Base-by-base conservation (phyloP, 2,113 vertebrate genomes). In the Pterophyllum scalare region DNA sequence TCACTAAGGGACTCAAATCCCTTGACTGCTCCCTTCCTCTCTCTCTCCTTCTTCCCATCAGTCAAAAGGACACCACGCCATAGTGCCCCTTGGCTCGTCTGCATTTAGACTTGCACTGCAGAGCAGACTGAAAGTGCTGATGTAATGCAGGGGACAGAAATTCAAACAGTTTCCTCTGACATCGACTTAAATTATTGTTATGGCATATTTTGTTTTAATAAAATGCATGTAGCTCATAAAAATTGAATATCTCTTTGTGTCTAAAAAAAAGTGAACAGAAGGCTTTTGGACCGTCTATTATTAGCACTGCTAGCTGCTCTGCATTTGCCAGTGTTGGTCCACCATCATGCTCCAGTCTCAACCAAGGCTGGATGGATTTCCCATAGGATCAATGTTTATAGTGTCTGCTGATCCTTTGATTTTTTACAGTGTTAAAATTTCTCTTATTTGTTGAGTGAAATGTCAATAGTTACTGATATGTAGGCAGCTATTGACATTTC, bases 1-100 rank as follows among this genome's bases (percentile, higher is more conserved):
- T 86, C 65, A n/a, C 70, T 79, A 13, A 10, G 24, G 17, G 19
- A 52, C 79, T 84, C 7, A 88, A 87, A 87, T 89, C 91, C 79
- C 82, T n/a, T 33, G 22, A 35, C 59, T 67, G 57, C 77, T 75
- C 84, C 70, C 57, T 82, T 77, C 59, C 40, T 54, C 46, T 74
- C 19, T 38, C 38, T 58, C 24, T n/a, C 20, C 35, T 6, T 75
- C 10, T 67, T 81, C 59, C 52, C 78, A 75, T 88, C 89, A 72
- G 54, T 87, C 59, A 33, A n/a, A 85, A 82, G 59, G 77, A 90
- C 85, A 81, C 65, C 59, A n/a, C 1, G 24, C 31, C 56, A 8
- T 7, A 3, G n/a, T 77, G 52, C 58, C 84, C 58, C 77, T 80
- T 54, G 14, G 60, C 58, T 11, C 3, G 35, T 62, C 38, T 72